Evolutionary conservation across 2,888 invertebrate species (phyloP).

Genomic region (Thecocarcelia acutangulata): DNA sequence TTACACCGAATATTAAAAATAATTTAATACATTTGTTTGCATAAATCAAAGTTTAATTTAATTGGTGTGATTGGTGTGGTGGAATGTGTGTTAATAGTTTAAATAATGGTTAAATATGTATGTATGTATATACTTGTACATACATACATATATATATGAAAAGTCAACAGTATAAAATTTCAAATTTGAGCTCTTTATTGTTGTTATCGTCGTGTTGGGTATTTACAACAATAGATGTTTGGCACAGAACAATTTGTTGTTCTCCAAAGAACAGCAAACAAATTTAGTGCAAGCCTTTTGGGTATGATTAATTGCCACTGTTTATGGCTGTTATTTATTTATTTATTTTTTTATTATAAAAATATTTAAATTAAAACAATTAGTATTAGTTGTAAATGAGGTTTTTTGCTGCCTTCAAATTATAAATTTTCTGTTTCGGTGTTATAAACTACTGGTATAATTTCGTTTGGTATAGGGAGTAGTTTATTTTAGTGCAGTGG

Average conservation of each 20-base stretch:
- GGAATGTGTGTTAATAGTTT: conserved; percentile 14
- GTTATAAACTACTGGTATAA: no score
- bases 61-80: neutral
- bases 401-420: neutral
- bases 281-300: conserved; percentile 39
- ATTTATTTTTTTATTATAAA: neutral
- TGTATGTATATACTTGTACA: no score
- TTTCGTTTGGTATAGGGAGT: no score
- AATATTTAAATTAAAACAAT: conserved; percentile 42
- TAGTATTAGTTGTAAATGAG: neutral
- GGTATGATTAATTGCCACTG: conserved; percentile 35
- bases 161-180: conserved; percentile 47
- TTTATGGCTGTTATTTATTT: conserved; percentile 2
- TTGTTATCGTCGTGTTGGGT: conserved; percentile 15
- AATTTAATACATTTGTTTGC: conserved; percentile 20
- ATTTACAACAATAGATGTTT: conserved; percentile 45
- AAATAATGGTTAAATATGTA: conserved; percentile 32
- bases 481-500: no score
- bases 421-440: neutral
- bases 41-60: conserved; percentile 39
- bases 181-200: conserved; percentile 44
- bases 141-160: conserved; percentile 9
- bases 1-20: conserved; percentile 63
- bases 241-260: conserved; percentile 60
- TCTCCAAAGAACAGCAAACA: conserved; percentile 4